phyloP scores from a whole-genome alignment of 2,113 vertebrate genomes.

The Notarius lentiginosus region DNA sequence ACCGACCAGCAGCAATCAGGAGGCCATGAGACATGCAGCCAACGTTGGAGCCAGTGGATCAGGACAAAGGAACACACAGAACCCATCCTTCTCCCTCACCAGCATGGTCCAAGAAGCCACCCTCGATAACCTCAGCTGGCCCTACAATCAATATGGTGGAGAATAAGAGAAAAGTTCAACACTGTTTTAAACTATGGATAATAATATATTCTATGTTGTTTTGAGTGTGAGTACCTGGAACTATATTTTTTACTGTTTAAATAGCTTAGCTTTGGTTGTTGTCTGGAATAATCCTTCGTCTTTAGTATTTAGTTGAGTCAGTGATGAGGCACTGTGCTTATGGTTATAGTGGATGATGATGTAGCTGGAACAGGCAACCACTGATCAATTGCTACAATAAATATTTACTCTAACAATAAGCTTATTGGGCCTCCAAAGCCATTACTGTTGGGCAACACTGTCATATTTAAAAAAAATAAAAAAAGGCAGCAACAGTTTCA shows the following conservation, averaged over 20 bases:
- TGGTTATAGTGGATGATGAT: background rate
- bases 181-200: background rate
- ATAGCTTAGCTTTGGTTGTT: constrained; percentile 27
- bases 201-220: background rate
- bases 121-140: constrained; percentile 59
- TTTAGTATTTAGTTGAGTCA: background rate
- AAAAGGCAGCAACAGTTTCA: constrained; percentile 23
- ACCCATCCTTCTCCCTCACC: constrained; percentile 53
- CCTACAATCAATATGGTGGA: constrained; percentile 44
- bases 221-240: background rate
- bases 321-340: background rate
- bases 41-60: constrained; percentile 39
- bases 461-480: background rate
- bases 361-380: background rate
- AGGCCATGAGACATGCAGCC: constrained; percentile 55
- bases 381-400: background rate
- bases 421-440: background rate
- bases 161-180: background rate
- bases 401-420: background rate
- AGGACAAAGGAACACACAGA: constrained; percentile 55
- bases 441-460: constrained; percentile 21
- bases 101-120: constrained; percentile 44
- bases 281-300: constrained; percentile 20
- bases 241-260: constrained; percentile 14
- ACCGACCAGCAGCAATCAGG: constrained; percentile 56